Base-by-base conservation (phyloP, 2,797 vertebrate species). In the Hippoglossus hippoglossus region DNA sequence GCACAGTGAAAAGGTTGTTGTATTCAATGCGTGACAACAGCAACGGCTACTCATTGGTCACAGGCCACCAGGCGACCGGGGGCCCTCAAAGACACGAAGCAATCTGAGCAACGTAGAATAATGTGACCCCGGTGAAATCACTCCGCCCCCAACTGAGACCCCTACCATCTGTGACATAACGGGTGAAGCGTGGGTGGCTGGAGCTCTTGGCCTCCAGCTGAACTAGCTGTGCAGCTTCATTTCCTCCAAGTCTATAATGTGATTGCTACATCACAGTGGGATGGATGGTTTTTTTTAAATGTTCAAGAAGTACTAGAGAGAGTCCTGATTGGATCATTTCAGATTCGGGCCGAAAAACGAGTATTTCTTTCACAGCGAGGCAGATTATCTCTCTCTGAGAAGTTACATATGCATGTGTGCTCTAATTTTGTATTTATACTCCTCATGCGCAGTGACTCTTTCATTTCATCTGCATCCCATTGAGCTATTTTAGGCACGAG, bases 131-230 rank as follows among this genome's bases (percentile, higher is more conserved):
- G n/a, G 34, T 79, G 71, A 83, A 88, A 81, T 82, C 72, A 77
- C 74, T 71, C 81, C 69, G 57, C 77, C 69, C 81, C 86, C 71
- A 56, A 56, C 87, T 2, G 83, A 77, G 81, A 69, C 77, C 77
- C 72, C 76, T 58, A 69, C 77, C 90, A 89, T 89, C 89, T 92
- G 85, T 87, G 87, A 87, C 89, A 87, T 89, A 81, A 80, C 39
- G 63, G 86, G 78, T 87, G 86, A 74, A 76, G 84, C 69, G 85
- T 91, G 86, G 77, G 79, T 63, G 88, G 88, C 76, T 46, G 57
- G 73, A 88, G 60, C 66, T 71, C 24, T 72, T 83, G 83, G 89
- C 91, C 89, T 91, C 75, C 74, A 86, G 88, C 85, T 79, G 75
- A 89, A 87, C 77, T 73, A 77, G 71, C 77, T 58, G 76, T 53